Evolutionary conservation across 2,797 vertebrate species (phyloP).

Genomic region (Myiothlypis coronata): DNA sequence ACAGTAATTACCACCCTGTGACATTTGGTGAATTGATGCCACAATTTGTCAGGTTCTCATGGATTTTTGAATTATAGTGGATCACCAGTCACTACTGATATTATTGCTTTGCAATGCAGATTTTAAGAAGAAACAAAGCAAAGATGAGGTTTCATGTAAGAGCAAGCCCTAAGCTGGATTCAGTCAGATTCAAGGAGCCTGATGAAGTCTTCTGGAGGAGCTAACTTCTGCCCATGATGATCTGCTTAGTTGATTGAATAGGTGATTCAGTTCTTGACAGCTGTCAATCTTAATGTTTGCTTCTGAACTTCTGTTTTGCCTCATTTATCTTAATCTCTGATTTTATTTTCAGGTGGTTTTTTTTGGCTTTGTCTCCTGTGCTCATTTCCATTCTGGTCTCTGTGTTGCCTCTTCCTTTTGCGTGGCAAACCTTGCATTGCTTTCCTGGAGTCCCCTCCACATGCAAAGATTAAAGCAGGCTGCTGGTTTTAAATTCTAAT

Average conservation of each 20-base stretch:
- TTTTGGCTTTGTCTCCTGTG: accelerated
- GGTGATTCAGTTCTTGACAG: background rate
- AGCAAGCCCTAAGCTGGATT: accelerated
- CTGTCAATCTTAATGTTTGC: background rate
- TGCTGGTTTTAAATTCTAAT: background rate
- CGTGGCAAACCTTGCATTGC: background rate
- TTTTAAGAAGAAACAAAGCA: background rate
- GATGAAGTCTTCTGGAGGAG: background rate
- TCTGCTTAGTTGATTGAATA: background rate
- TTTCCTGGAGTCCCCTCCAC: background rate
- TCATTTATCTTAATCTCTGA: background rate
- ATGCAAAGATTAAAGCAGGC: background rate
- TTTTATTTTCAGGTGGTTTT: background rate
- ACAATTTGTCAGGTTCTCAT: background rate
- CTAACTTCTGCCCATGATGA: background rate
- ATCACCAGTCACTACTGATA: background rate
- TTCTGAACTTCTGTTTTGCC: background rate
- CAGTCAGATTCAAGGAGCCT: background rate
- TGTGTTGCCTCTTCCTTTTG: background rate
- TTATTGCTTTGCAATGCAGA: background rate
- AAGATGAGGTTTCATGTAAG: background rate
- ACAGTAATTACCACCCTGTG: background rate
- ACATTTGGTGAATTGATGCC: background rate
- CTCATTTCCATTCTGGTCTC: background rate
- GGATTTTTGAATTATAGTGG: background rate